Evolutionary conservation across 2,797 vertebrate genomes (phyloP), one percentile per base, ranked within the genome.

Genomic region (Mergus octosetaceus): DNA sequence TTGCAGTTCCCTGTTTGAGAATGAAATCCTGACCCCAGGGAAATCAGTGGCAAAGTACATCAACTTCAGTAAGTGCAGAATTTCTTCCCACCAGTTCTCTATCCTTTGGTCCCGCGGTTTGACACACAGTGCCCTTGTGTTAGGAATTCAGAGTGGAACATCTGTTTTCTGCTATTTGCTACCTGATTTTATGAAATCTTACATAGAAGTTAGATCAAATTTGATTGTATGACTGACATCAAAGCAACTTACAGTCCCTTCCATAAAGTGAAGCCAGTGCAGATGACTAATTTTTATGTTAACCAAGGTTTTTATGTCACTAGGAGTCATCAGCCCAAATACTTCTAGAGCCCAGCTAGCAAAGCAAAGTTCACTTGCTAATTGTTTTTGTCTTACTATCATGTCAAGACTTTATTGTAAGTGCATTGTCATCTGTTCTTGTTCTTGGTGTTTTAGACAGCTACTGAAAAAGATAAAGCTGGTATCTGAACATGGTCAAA

Each of bases 31-130:
- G 25, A 79, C n/a, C n/a, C 47, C 39, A 43, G 69, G 74, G 78
- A 95, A 95, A 92, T 85, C 36, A 82, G 32, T n/a, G 68, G 36
- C n/a, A 72, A 81, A 82, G 65, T 61, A 54, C 16, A 83, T 79
- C 64, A 73, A 34, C 53, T 92, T 73, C 0, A 1, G 61, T 71
- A 89, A 88, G 45, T 17, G 34, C 53, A 74, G 0, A 2, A 51
- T 85, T 79, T 79, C 13, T 25, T 79, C 28, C 41, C 66, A 56
- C 32, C 11, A 30, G 2, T 78, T 75, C 54, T 80, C 19, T 70
- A 34, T 73, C 56, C 27, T 85, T 78, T 10, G 2, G 3, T 75
- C 15, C 30, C n/a, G 72, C 80, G 21, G 43, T 84, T 66, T 94
- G 54, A 78, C 22, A 60, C 13, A 25, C 7, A 16, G 18, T 1